Evolutionary conservation across 2,888 invertebrate genomes (phyloP).

Genomic region (Drosophila setosimentum): DNA sequence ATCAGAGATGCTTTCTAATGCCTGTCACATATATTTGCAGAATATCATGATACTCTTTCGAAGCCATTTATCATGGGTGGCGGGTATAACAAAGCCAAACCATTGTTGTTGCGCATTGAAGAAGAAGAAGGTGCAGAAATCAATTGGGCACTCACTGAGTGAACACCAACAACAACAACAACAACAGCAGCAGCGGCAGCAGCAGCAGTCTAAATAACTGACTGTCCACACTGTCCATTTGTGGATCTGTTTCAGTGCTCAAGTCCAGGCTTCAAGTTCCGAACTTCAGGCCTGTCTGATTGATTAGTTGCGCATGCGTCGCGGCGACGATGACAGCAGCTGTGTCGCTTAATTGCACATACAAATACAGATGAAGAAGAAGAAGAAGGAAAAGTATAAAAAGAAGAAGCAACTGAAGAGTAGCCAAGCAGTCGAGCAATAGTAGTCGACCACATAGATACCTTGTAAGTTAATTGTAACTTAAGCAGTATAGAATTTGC

Average conservation of each 20-base stretch:
- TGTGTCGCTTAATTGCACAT: conserved; percentile 53
- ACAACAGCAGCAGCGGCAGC: neutral
- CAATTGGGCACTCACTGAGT: conserved; percentile 53
- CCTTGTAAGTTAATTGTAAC: conserved; percentile 9
- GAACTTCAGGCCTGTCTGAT: conserved; percentile 31
- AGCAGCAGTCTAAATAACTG: conserved; percentile 2
- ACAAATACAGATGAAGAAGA: neutral
- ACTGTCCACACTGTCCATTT: neutral
- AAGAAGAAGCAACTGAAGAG: neutral
- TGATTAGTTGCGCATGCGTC: conserved; percentile 49
- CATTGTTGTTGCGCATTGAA: conserved; percentile 21
- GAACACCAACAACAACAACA: conserved; percentile 3
- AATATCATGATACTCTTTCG: neutral
- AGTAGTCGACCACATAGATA: conserved; percentile 9
- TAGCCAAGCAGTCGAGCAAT: neutral
- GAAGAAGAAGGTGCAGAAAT: conserved; percentile 41
- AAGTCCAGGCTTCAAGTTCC: neutral
- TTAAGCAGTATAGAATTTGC: neutral
- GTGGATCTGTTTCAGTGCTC: neutral
- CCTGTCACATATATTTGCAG: neutral
- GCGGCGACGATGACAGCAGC: conserved; percentile 49
- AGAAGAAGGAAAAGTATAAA: neutral
- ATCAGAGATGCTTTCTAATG: neutral
- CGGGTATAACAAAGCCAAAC: neutral
- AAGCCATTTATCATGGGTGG: neutral